Evolutionary conservation across 2,113 vertebrate species (phyloP).

Genomic region (Psammodynastes pulverulentus): DNA sequence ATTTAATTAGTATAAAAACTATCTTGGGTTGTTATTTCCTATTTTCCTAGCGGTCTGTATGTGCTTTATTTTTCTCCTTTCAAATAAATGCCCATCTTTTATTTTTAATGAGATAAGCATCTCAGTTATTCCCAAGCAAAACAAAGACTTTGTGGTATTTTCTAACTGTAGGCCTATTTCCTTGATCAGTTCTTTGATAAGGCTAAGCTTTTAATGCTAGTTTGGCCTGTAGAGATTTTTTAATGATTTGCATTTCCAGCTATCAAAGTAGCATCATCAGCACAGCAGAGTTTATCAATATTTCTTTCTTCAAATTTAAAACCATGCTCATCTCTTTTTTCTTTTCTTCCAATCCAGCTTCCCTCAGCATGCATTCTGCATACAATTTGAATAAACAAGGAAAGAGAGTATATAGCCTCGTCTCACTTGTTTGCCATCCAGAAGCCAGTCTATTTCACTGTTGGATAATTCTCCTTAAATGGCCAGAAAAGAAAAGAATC

Average conservation of each 20-base stretch:
- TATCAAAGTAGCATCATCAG: neutral
- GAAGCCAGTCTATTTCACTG: neutral
- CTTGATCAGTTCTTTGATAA: neutral
- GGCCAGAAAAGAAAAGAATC: neutral
- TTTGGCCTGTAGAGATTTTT: neutral
- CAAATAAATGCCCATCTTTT: neutral
- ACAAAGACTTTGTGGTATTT: neutral
- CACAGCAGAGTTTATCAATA: neutral
- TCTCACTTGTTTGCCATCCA: neutral
- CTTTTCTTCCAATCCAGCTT: too few relatives aligned
- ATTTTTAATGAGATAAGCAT: neutral
- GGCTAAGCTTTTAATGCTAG: neutral
- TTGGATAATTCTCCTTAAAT: neutral
- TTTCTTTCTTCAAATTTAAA: neutral
- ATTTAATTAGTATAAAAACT: neutral
- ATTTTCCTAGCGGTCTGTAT: neutral
- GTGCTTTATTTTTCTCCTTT: neutral
- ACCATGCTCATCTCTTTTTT: neutral
- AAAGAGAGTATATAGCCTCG: neutral
- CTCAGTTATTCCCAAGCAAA: neutral
- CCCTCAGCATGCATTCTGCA: neutral
- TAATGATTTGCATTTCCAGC: neutral
- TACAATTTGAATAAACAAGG: neutral
- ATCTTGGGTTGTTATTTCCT: neutral
- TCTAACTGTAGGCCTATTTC: neutral